phyloP scores from a whole-genome alignment of 1,140 invertebrate genomes.

The Aphelenchoides fujianensis region DNA sequence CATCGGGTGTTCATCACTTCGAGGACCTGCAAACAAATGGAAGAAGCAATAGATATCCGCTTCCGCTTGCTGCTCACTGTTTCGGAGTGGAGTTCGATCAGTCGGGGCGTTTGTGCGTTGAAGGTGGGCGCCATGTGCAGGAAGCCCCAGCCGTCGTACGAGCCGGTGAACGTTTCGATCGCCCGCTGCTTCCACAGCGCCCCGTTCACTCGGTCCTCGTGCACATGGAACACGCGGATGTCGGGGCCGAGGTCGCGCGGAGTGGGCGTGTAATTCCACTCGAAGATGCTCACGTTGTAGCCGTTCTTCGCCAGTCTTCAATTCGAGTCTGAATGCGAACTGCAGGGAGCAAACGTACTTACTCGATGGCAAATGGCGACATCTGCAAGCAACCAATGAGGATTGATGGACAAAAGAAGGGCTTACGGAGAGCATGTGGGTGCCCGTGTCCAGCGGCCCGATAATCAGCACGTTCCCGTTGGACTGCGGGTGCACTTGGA shows the following conservation, averaged over 20 bases:
- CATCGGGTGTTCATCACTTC: neutral
- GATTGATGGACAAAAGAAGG: no score
- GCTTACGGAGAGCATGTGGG: neutral
- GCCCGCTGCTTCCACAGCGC: neutral
- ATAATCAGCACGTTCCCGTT: slow-evolving; percentile 9
- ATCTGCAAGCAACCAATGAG: no score
- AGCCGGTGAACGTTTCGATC: neutral
- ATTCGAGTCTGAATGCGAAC: neutral
- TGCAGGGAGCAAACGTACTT: neutral
- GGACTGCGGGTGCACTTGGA: no score
- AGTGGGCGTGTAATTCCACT: neutral
- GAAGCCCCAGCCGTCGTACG: neutral
- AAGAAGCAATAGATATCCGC: neutral
- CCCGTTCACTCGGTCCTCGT: neutral
- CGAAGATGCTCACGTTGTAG: slow-evolving; percentile 8
- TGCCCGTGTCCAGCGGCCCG: slow-evolving; percentile 7
- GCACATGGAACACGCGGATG: neutral
- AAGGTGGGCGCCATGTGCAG: neutral
- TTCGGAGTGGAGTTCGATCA: neutral
- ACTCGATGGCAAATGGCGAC: neutral
- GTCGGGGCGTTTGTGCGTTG: neutral
- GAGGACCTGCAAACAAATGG: neutral
- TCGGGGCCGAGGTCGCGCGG: neutral
- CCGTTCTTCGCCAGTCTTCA: neutral
- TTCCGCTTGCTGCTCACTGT: neutral